Base-by-base conservation (phyloP, 1,140 invertebrate species). In the Yoshiicerus persimilis region DNA sequence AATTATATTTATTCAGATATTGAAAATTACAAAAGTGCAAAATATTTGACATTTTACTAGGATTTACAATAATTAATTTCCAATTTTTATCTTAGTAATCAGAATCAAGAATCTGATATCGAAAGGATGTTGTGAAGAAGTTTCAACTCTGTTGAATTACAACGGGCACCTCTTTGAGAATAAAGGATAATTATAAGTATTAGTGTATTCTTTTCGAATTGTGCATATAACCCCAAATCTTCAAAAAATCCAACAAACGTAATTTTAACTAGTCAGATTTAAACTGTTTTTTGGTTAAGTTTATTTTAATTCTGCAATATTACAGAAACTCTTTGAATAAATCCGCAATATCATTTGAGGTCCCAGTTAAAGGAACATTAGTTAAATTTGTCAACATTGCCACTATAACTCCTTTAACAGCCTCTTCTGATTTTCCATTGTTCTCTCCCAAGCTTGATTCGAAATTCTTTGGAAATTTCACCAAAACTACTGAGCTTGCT, bases 401-500 rank as follows among this genome's bases (percentile, higher is more conserved):
- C 8, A 95, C 94, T 23, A 93, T 93, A 62, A 95, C 91, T 13
- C 95, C 95, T 86, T 93, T 91, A 4, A 91, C 88, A 4, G 66
- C 47, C 6, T 87, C 86, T 11, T 27, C 66, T 32, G 41, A 84
- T 20, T 86, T 89, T 9, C 23, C 56, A 36, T 90, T 77, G 20
- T 88, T 23, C n/a, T 90, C 89, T n/a, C n/a, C n/a, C n/a, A 39
- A 56, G 39, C 27, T 5, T 30, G 20, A 11, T 66, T 23, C 23
- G 6, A 13, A 8, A 66, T 11, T 39, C 32, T 88, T 64, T 93
- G 94, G 84, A 93, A 89, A 89, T 75, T 86, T 85, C 20, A 95
- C 93, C 0, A 95, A 86, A 4, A 95, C 91, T 25, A 94, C 91
- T 84, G 94, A 95, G 36, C 93, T 94, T 6, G 93, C 94, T 30